These are phyloP conservation scores for Sminthurinus aureus DNA, from an alignment of 2,888 invertebrate species.

Conservation along the genomic window DNA sequence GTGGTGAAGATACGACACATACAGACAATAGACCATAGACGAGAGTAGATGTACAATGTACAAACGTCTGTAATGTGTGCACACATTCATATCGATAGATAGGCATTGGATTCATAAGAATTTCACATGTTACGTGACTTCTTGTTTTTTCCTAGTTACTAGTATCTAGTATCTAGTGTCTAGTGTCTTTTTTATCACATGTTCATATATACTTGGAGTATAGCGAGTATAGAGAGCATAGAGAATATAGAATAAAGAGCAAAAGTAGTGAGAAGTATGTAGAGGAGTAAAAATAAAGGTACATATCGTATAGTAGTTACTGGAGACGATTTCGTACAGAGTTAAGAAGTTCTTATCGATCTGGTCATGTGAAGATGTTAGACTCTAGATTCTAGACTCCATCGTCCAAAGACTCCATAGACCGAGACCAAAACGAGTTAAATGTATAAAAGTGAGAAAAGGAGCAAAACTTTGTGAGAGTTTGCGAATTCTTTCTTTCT, in stretches of 20 bases:
- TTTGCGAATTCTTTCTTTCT: slow-evolving; percentile 14
- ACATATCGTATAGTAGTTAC: too few relatives aligned
- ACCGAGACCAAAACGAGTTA: slow-evolving; percentile 21
- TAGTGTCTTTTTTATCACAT: slow-evolving; percentile 6
- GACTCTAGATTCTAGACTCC: too few relatives aligned
- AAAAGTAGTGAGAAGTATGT: neutral
- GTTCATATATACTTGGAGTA: neutral
- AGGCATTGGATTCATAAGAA: slow-evolving; percentile 15
- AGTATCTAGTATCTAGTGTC: too few relatives aligned
- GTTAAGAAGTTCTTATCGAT: slow-evolving; percentile 34
- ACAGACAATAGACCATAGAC: too few relatives aligned
- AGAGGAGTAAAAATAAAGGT: neutral
- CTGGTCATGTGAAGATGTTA: neutral
- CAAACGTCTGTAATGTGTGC: too few relatives aligned
- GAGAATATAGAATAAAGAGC: neutral
- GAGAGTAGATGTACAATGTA: too few relatives aligned
- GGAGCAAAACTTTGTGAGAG: slow-evolving; percentile 7
- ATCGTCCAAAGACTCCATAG: slow-evolving; percentile 1
- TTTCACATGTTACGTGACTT: slow-evolving; percentile 30
- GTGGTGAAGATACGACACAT: neutral
- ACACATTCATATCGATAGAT: too few relatives aligned
- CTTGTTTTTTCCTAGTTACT: too few relatives aligned
- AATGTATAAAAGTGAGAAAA: slow-evolving; percentile 11
- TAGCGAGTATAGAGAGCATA: neutral
- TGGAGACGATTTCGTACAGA: neutral